Evolutionary conservation across 2,797 vertebrate genomes (phyloP), one percentile per base, ranked within the genome.

Genomic region (Labroides dimidiatus): DNA sequence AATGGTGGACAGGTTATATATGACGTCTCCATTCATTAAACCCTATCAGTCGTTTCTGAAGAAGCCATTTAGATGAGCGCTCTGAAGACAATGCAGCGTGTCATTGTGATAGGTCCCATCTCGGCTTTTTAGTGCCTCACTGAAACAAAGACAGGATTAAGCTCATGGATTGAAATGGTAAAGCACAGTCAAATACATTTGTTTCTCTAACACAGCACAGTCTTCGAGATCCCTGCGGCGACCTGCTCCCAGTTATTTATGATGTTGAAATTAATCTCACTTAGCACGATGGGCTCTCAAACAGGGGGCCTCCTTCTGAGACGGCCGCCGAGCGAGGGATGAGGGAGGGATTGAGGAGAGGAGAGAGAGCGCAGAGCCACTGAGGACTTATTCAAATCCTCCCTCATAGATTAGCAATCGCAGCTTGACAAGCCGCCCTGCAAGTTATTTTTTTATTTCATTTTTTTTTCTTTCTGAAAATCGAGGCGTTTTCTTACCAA

Each of bases 321-420:
- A 73, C 63, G 72, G 65, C 72, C 64, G 85, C 77, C 64, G 81
- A 87, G 90, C 58, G 88, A 87, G 82, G 89, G 90, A 90, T 90
- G 87, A 89, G 91, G 49, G 84, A 72, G 85, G 85, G 81, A 89
- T 81, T 87, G 87, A 88, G 88, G 67, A 85, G 80, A 66, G 63
- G 71, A 82, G 82, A 82, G 87, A 79, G 84, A 77, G 78, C 16
- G 60, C 78, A 23, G 76, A 81, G 85, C 84, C 81, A 87, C 86
- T 75, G 44, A 93, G 89, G 91, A 93, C 75, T 93, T 95, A 94
- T 94, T 94, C 92, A 94, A 95, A 95, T 95, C 93, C 93, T 86
- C 88, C 82, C 88, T 93, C 91, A 77, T 91, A 94, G 93, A 95
- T 95, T 94, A 95, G 91, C 89, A 89, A 92, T 87, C 90, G 81